Evolutionary conservation across 1,140 invertebrate species (phyloP).

Genomic region (Dinothrombium tinctorium): DNA sequence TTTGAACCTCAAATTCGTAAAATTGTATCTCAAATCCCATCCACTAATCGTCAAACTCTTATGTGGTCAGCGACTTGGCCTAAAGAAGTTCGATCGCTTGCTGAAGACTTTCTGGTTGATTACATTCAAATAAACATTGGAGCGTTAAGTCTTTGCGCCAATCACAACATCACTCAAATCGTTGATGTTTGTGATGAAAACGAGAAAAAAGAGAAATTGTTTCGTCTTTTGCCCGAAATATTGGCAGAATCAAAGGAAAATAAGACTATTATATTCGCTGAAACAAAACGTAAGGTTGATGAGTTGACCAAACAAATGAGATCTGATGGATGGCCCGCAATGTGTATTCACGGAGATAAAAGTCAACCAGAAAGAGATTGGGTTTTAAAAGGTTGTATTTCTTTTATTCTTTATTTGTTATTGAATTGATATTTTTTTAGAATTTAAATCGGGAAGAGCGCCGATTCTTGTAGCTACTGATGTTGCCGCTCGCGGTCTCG

Average conservation of each 20-base stretch:
- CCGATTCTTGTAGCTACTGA: constrained; percentile 69
- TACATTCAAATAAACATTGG: constrained; percentile 88
- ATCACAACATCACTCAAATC: constrained; percentile 91
- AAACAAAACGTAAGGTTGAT: constrained; percentile 89
- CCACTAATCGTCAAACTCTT: constrained; percentile 72
- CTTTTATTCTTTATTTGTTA: constrained; percentile 4
- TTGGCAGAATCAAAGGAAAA: constrained; percentile 59
- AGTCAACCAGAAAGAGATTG: constrained; percentile 89
- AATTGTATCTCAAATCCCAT: constrained; percentile 70
- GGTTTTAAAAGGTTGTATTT: constrained; percentile 40
- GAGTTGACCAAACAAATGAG: constrained; percentile 80
- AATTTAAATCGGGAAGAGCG: constrained; percentile 56
- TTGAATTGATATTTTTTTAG: constrained; percentile 26
- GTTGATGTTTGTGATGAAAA: constrained; percentile 74
- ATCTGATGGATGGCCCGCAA: constrained; percentile 70
- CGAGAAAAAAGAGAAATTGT: constrained; percentile 65
- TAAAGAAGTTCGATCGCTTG: constrained; percentile 75
- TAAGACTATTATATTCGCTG: constrained; percentile 77
- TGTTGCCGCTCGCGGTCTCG: constrained; percentile 67
- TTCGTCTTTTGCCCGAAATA: constrained; percentile 64
- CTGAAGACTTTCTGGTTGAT: constrained; percentile 75
- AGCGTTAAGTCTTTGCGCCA: constrained; percentile 67
- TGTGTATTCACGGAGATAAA: constrained; percentile 95
- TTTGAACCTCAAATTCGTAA: constrained; percentile 98
- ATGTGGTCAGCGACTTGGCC: constrained; percentile 99